These are phyloP conservation scores for Pristiophorus japonicus DNA, from an alignment of 2,113 vertebrate genomes.

Conservation along the genomic window DNA sequence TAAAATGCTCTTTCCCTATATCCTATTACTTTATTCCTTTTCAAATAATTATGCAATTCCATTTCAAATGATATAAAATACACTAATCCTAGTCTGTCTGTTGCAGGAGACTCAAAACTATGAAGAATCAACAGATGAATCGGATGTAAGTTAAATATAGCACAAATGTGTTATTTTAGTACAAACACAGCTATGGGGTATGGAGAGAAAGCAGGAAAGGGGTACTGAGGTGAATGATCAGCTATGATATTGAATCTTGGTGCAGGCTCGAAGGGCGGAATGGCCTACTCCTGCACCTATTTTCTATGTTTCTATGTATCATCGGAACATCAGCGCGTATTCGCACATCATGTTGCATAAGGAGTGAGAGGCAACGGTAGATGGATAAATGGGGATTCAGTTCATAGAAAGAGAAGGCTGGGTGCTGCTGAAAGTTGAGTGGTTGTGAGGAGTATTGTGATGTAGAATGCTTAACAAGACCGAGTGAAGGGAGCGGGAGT, in stretches of 20 bases:
- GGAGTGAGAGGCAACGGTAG: neutral
- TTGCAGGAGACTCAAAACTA: slow-evolving; percentile 67
- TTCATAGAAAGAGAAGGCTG: neutral
- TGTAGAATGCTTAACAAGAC: neutral
- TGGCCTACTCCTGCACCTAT: too few species aligned
- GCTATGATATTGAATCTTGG: too few species aligned
- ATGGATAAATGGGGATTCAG: neutral
- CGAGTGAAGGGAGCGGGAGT: neutral
- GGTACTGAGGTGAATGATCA: too few species aligned
- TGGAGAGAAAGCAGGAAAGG: too few species aligned
- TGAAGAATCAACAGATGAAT: slow-evolving; percentile 89
- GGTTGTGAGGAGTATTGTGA: neutral
- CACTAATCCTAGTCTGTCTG: slow-evolving; percentile 38
- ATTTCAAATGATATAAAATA: neutral
- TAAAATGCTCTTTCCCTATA: neutral
- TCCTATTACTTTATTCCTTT: neutral
- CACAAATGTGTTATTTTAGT: neutral
- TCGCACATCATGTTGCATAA: neutral
- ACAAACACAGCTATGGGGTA: too few species aligned
- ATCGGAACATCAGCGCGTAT: neutral
- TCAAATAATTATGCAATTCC: neutral
- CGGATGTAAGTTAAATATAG: slow-evolving; percentile 71
- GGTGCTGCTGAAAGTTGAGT: neutral
- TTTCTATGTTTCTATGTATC: too few species aligned
- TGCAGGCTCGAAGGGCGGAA: too few species aligned